Conservation (phyloP, 2,888 invertebrate species). For the Platycheirus rosarum region DNA sequence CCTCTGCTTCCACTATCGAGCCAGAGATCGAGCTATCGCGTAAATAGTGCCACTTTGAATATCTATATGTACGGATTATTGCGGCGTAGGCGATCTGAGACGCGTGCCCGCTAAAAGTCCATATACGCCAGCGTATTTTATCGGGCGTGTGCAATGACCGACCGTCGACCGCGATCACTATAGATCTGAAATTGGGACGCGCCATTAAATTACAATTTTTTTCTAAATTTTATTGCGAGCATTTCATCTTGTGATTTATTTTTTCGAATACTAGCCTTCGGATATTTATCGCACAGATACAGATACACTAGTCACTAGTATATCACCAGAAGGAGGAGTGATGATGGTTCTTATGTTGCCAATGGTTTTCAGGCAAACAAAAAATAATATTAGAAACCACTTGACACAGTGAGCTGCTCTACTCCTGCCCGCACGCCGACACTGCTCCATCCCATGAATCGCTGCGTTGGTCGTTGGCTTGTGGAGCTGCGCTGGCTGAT, state of each 20-base stretch:
- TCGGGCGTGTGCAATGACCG: constrained; percentile 33
- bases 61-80: constrained; percentile 1
- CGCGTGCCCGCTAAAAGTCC: constrained; percentile 62
- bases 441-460: background rate
- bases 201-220: constrained; percentile 54
- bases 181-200: constrained; percentile 59
- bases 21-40: constrained; percentile 54
- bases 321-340: constrained; percentile 2
- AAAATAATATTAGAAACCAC: constrained; percentile 62
- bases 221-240: constrained; percentile 26
- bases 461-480: constrained; percentile 20
- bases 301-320: background rate
- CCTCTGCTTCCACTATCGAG: constrained; percentile 35
- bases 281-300: constrained; percentile 34
- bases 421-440: background rate
- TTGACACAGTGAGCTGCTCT: constrained; percentile 46
- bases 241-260: constrained; percentile 54
- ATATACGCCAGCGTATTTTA: constrained; percentile 43
- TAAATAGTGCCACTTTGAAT: constrained; percentile 57
- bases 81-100: constrained; percentile 55
- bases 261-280: constrained; percentile 43
- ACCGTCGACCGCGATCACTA: no score
- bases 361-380: constrained; percentile 49
- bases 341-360: constrained; percentile 37
- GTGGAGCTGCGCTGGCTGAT: constrained; percentile 47